phyloP scores from a whole-genome alignment of 1,140 invertebrate genomes.

The Drosophila burlai region DNA sequence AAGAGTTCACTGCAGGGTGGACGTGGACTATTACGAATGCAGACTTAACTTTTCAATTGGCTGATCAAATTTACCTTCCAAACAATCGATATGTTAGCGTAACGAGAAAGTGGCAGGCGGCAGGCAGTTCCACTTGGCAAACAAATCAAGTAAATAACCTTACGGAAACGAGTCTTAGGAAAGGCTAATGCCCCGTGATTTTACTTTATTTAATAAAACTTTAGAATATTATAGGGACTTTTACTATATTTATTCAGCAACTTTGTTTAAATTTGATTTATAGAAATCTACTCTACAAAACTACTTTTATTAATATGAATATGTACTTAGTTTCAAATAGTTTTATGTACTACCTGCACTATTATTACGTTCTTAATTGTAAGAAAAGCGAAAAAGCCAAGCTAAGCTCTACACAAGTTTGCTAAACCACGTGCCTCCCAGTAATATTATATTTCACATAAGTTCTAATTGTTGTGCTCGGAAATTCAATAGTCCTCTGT shows the following conservation, averaged over 20 bases:
- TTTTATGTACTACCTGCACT: not conserved
- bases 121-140: conserved; percentile 1
- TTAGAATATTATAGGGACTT: no score
- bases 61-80: conserved; percentile 47
- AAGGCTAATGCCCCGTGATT: not conserved
- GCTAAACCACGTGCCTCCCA: conserved; percentile 20
- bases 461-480: conserved; percentile 11
- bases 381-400: not conserved
- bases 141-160: conserved; percentile 2
- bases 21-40: conserved; percentile 26
- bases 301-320: not conserved
- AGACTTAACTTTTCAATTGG: conserved; percentile 36
- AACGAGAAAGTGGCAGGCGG: conserved; percentile 29
- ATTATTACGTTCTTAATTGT: not conserved
- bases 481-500: conserved; percentile 16
- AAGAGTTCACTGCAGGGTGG: conserved; percentile 34
- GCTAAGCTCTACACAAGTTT: not conserved
- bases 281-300: not conserved
- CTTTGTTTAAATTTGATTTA: no score
- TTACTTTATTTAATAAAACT: not conserved
- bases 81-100: conserved; percentile 39
- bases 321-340: not conserved
- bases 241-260: no score
- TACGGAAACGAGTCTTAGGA: not conserved
- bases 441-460: conserved; percentile 10